Evolutionary conservation across 2,797 vertebrate genomes (phyloP).

Genomic region (Corythornis leucogaster): DNA sequence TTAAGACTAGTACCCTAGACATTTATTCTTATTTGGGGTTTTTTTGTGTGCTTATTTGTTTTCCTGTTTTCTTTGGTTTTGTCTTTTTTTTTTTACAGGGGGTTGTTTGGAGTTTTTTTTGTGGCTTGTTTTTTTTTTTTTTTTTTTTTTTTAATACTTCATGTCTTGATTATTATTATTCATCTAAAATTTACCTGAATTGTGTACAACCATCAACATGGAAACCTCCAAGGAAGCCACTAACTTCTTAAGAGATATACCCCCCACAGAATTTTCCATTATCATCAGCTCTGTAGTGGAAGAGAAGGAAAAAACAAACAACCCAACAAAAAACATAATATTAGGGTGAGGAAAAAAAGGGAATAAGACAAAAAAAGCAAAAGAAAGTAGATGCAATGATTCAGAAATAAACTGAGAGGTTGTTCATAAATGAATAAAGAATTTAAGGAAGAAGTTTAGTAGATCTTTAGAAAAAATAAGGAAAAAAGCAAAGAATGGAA

Average conservation of each 20-base stretch:
- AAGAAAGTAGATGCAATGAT: neutral
- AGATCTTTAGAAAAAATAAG: neutral
- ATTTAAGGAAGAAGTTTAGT: neutral
- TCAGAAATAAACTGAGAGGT: neutral
- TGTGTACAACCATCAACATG: neutral
- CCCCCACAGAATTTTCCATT: neutral
- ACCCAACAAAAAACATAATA: neutral
- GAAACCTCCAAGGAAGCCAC: neutral
- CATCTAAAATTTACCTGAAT: slow-evolving; percentile 11
- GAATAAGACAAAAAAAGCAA: neutral
- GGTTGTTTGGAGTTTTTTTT: too few species aligned
- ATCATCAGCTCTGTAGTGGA: neutral
- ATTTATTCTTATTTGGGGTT: neutral
- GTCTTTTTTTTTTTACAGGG: too few species aligned
- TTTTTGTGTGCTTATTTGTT: too few species aligned
- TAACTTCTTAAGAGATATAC: neutral
- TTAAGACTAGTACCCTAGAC: neutral
- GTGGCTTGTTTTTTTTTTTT: neutral
- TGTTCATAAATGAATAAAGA: slow-evolving; percentile 6
- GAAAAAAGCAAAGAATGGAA: slow-evolving; percentile 1
- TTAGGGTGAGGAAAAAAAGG: neutral
- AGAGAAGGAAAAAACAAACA: neutral
- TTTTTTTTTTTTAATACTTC: neutral
- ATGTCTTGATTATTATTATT: neutral
- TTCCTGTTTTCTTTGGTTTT: neutral